phyloP scores from a whole-genome alignment of 2,888 invertebrate species.

The Lasioglossum pauxillum region DNA sequence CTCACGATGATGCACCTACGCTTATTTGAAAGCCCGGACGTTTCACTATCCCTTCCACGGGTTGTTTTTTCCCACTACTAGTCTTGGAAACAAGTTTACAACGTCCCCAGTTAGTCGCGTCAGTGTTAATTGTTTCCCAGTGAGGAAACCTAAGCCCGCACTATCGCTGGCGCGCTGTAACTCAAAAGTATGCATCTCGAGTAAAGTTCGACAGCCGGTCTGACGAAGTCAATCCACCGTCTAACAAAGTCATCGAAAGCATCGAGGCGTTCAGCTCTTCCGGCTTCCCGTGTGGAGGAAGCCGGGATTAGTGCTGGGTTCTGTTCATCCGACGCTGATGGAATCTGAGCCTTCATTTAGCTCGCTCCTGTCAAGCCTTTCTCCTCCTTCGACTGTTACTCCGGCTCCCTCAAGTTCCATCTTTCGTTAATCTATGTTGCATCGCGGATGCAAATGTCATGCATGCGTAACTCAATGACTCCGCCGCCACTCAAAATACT shows the following conservation, averaged over 20 bases:
- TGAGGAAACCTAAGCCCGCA: slow-evolving; percentile 38
- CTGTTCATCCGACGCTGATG: slow-evolving; percentile 44
- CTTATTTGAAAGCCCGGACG: not conserved
- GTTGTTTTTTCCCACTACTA: not conserved
- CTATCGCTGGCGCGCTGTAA: slow-evolving; percentile 38
- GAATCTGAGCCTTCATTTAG: slow-evolving; percentile 41
- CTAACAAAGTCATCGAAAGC: slow-evolving; percentile 74
- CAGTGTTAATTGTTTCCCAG: slow-evolving; percentile 15
- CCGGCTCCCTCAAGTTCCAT: not conserved
- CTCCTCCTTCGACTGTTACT: not conserved
- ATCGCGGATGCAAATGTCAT: slow-evolving; percentile 1
- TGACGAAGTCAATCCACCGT: slow-evolving; percentile 74
- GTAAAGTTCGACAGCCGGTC: slow-evolving; percentile 75
- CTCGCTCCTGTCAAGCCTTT: not conserved
- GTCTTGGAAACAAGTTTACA: not conserved
- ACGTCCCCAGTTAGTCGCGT: not conserved
- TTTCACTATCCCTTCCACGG: not conserved
- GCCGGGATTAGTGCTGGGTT: slow-evolving; percentile 56
- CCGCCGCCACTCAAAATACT: not conserved
- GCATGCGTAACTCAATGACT: not conserved
- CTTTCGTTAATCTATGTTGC: not conserved
- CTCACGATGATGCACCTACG: not conserved
- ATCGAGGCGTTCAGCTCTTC: slow-evolving; percentile 53
- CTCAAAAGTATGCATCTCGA: slow-evolving; percentile 64
- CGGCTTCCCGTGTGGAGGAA: slow-evolving; percentile 30